phyloP scores from a whole-genome alignment of 2,113 vertebrate species.

The Camelus dromedarius region DNA sequence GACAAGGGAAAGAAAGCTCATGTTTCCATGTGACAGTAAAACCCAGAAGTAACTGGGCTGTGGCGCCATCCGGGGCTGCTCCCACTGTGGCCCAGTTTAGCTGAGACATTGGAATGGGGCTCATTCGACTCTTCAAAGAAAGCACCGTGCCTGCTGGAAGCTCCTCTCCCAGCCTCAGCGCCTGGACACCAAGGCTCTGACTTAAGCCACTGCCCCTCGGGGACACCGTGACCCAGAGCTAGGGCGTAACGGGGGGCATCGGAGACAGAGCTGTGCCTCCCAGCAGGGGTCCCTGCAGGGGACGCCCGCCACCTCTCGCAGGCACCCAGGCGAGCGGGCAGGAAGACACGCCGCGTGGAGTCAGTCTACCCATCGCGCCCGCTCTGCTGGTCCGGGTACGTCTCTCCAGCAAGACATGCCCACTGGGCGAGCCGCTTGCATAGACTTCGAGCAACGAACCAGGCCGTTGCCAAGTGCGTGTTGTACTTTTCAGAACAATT shows the following conservation, averaged over 20 bases:
- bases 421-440: neutral
- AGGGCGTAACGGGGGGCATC: neutral
- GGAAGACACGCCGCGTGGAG: too few species aligned
- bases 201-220: neutral
- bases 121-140: neutral
- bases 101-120: neutral
- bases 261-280: neutral
- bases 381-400: too few species aligned
- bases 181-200: neutral
- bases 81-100: neutral
- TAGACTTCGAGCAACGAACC: neutral
- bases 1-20: neutral
- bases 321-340: neutral
- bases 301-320: neutral
- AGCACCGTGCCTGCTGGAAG: neutral
- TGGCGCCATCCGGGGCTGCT: neutral
- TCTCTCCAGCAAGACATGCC: too few species aligned
- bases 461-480: neutral
- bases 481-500: neutral
- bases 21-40: neutral
- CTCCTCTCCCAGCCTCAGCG: neutral
- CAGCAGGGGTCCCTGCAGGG: neutral
- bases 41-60: neutral
- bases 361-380: rapidly evolving
- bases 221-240: neutral